Conservation (phyloP, 2,797 vertebrate species). For the Platalea minor region DNA sequence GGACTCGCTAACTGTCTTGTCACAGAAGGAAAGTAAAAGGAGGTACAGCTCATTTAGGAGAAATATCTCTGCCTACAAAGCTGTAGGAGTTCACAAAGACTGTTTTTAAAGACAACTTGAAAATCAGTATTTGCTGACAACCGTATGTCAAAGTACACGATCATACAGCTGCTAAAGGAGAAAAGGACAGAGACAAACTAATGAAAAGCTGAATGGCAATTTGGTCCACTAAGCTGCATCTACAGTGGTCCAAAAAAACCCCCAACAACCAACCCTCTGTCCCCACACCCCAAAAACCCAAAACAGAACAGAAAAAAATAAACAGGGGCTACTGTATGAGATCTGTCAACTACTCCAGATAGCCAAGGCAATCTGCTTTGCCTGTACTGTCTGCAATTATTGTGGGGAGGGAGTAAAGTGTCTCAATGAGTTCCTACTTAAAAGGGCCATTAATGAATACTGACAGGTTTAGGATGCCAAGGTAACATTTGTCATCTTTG, state of each 20-base stretch:
- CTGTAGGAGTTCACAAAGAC: background rate
- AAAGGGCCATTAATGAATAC: background rate
- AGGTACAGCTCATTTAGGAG: background rate
- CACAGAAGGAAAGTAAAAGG: background rate
- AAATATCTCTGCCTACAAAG: background rate
- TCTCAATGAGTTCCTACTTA: background rate
- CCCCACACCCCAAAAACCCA: background rate
- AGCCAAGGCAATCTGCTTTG: background rate
- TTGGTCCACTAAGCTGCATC: background rate
- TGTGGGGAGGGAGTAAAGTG: background rate
- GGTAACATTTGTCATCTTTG: background rate
- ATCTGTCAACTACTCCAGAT: background rate
- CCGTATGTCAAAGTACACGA: background rate
- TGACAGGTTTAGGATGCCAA: background rate
- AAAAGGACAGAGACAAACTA: background rate
- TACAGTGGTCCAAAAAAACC: background rate
- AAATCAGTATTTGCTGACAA: background rate
- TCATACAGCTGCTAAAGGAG: background rate
- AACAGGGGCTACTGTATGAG: background rate
- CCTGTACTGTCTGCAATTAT: background rate
- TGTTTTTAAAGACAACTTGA: background rate
- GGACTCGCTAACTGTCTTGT: background rate
- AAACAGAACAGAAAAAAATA: background rate
- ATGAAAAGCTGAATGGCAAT: background rate
- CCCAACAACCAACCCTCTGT: background rate